Base-by-base conservation (phyloP, 2,113 vertebrate species). In the Anoplopoma fimbria region DNA sequence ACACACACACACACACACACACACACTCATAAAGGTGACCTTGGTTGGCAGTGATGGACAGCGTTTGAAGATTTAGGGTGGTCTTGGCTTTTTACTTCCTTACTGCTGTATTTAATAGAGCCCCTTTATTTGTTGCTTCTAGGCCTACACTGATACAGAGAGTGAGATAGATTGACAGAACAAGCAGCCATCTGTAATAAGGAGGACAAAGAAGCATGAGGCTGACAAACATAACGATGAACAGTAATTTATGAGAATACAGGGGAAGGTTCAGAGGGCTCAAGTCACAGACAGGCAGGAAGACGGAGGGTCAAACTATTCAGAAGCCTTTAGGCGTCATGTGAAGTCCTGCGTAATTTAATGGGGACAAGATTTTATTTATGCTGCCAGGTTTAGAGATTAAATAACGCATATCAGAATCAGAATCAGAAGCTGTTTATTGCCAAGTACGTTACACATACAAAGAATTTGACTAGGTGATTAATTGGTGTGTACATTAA, bases 41-140 rank as follows among this genome's bases (percentile, higher is more conserved):
- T 84, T 89, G 78, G 74, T 36, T 71, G 63, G 15, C 38, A 62
- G 65, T 75, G 36, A 69, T 55, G 49, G 36, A 53, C 40, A 65
- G 27, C 70, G 72, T 77, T 69, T 82, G 65, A 82, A 83, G 85
- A 89, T 87, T 83, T 76, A 70, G 74, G 63, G 23, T 49, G 58
- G 36, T 80, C 29, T 64, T 33, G 47, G 23, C 27, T 73, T 79
- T 64, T 79, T 55, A 40, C 75, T 64, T 45, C 25, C 63, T 75
- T 49, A 31, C 65, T 69, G 75, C 80, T 77, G 33, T 65, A 64
- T 85, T 83, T 87, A 83, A 88, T 78, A 38, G 70, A 81, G 51
- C 25, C 9, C 36, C 53, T 87, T 83, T 85, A 88, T 74, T 84
- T 62, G 74, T 36, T 9, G 72, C 76, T 78, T 84, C 83, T 70